Conservation (phyloP, 2,888 invertebrate genomes). For the Helicoverpa assulta region DNA sequence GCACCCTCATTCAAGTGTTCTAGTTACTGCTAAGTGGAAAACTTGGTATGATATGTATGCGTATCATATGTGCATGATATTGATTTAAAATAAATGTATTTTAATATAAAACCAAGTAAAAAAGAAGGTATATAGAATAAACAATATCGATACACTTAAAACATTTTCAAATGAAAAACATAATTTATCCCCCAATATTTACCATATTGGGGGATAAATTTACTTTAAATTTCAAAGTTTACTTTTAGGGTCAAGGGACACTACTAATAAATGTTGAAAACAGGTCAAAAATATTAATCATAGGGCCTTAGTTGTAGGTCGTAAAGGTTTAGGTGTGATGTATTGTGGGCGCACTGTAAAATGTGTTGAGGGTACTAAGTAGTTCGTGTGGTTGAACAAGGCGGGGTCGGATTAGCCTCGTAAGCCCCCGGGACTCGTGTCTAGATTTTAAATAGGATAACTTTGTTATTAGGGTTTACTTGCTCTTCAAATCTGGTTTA, state of each 20-base stretch:
- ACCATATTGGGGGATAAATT: too few species aligned
- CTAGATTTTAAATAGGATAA: neutral
- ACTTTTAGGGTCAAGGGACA: neutral
- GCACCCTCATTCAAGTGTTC: slow-evolving; percentile 20
- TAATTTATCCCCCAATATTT: slow-evolving; percentile 1
- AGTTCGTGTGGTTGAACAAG: slow-evolving; percentile 14
- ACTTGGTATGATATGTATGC: slow-evolving; percentile 6
- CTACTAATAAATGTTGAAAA: slow-evolving; percentile 15
- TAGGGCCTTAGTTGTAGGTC: slow-evolving; percentile 1
- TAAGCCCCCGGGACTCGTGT: neutral
- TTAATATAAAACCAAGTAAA: neutral
- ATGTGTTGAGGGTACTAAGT: slow-evolving; percentile 33
- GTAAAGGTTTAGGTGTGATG: slow-evolving; percentile 32
- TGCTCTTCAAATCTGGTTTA: neutral
- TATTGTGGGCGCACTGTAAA: slow-evolving; percentile 29
- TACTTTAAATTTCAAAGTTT: slow-evolving; percentile 6
- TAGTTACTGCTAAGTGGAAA: slow-evolving; percentile 11
- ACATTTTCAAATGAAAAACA: slow-evolving; percentile 5
- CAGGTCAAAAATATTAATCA: slow-evolving; percentile 31
- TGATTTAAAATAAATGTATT: neutral
- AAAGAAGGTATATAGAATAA: neutral
- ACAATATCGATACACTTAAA: neutral
- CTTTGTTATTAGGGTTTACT: slow-evolving; percentile 1
- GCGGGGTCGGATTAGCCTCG: slow-evolving; percentile 10
- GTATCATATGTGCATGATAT: neutral